Evolutionary conservation across 2,888 invertebrate genomes (phyloP).

Genomic region (Hyposoter dolosus): DNA sequence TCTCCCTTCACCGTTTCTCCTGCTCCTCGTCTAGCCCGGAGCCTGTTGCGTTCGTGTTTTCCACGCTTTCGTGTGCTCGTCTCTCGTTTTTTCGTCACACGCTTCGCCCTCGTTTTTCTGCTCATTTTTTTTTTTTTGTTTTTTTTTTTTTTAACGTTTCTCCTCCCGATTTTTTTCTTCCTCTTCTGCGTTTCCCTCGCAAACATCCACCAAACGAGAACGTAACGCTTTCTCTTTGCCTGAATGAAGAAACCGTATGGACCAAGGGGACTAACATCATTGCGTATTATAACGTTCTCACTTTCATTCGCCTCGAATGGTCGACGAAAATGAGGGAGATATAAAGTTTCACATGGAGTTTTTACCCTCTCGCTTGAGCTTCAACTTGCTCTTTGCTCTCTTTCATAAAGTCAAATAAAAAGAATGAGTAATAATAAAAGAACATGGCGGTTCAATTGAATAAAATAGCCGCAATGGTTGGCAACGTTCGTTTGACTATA

Average conservation of each 20-base stretch:
- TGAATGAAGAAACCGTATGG: slow-evolving; percentile 11
- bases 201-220: slow-evolving; percentile 17
- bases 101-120: background rate
- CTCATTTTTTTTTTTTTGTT: background rate
- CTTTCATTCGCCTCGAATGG: slow-evolving; percentile 34
- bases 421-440: background rate
- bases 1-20: background rate
- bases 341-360: slow-evolving; percentile 23
- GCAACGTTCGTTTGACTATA: background rate
- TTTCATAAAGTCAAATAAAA: slow-evolving; percentile 4
- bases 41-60: slow-evolving; percentile 36
- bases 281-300: slow-evolving; percentile 41
- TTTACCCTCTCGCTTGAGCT: background rate
- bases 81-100: slow-evolving; percentile 13
- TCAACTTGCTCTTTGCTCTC: slow-evolving; percentile 1
- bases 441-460: background rate
- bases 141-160: slow-evolving; percentile 3
- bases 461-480: background rate
- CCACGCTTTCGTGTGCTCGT: slow-evolving; percentile 18
- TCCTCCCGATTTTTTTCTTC: slow-evolving; percentile 3
- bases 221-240: slow-evolving; percentile 36
- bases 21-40: background rate
- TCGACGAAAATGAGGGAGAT: slow-evolving; percentile 30
- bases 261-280: slow-evolving; percentile 50
- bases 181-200: slow-evolving; percentile 1